Base-by-base conservation (phyloP, 2,888 invertebrate species). In the Boloria euphrosyne region DNA sequence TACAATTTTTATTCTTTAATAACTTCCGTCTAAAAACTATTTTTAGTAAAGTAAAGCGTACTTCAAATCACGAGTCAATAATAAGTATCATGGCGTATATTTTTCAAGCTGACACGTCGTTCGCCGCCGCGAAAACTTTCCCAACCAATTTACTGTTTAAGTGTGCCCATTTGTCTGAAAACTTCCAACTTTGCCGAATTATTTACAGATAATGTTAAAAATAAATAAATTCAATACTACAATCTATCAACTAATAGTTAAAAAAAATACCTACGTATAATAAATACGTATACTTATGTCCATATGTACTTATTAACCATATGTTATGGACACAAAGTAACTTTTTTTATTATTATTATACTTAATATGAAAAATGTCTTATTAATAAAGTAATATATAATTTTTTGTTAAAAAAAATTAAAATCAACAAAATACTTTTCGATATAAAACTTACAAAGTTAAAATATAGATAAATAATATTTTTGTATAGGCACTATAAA, bases 61-160 rank as follows among this genome's bases (percentile, higher is more conserved):
- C 1, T 53, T 22, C 46, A 58, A 31, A 51, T 44, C n/a, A 51
- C 22, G 52, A 47, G 27, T 58, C 31, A 52, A 44, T 27, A 27
- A 27, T 49, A 58, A 62, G 43, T 53, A 58, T 68, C 51, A 59
- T 31, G 43, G 52, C 16, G 68, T 60, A 63, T 62, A 85, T 86
- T 86, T 86, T 85, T 86, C 84, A 84, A 77, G 74, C 77, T 80
- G 82, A 80, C 81, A 78, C 76, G 69, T 70, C 74, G 64, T 71
- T 68, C 64, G 58, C 62, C 71, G 76, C 75, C 76, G 71, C 70
- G 52, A 75, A 86, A 87, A 78, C 84, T 87, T 84, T 75, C 76
- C 70, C 72, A 85, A 79, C 81, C 84, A 87, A 87, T 87, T 86
- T 84, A 79, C 82, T 79, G 78, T 81, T 83, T 87, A 86, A 87